A percentile compares a stretch with the other conserved stretches of the same genome.
Conservation (phyloP, 1,140 invertebrate species). For the Ditylenchus dipsaci region DNA sequence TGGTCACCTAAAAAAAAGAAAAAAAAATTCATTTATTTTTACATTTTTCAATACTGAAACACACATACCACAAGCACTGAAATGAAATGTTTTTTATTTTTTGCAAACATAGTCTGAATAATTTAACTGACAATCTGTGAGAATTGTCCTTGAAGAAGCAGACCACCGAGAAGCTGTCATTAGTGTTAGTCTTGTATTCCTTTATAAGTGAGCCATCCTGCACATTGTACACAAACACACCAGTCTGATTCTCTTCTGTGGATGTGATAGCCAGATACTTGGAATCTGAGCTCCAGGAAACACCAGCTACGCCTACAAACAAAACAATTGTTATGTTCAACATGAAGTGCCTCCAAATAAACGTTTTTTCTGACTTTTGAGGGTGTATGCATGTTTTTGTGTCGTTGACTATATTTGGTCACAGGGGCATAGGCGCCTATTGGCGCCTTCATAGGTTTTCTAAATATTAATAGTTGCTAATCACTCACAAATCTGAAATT, state of each 20-base stretch:
- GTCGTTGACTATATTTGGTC: too few relatives aligned
- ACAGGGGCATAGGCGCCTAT: too few relatives aligned
- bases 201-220: constrained; percentile 9
- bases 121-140: constrained; percentile 19
- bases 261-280: constrained; percentile 28
- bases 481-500: too few relatives aligned
- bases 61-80: too few relatives aligned
- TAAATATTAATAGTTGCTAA: too few relatives aligned
- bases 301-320: constrained; percentile 21
- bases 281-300: constrained; percentile 41
- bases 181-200: constrained; percentile 22
- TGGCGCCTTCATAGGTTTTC: too few relatives aligned
- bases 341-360: neutral
- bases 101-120: neutral
- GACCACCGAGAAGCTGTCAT: constrained; percentile 28
- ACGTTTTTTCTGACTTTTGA: neutral
- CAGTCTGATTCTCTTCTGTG: constrained; percentile 17
- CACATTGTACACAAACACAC: constrained; percentile 23
- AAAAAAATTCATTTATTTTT: neutral
- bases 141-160: constrained; percentile 32
- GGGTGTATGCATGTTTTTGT: too few relatives aligned
- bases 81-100: neutral
- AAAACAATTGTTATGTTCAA: neutral
- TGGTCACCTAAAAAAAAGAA: constrained; percentile 22
- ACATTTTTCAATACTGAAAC: too few relatives aligned